These are phyloP conservation scores for Onthophagus taurus DNA, from an alignment of 1,140 invertebrate species.

Conservation along the genomic window DNA sequence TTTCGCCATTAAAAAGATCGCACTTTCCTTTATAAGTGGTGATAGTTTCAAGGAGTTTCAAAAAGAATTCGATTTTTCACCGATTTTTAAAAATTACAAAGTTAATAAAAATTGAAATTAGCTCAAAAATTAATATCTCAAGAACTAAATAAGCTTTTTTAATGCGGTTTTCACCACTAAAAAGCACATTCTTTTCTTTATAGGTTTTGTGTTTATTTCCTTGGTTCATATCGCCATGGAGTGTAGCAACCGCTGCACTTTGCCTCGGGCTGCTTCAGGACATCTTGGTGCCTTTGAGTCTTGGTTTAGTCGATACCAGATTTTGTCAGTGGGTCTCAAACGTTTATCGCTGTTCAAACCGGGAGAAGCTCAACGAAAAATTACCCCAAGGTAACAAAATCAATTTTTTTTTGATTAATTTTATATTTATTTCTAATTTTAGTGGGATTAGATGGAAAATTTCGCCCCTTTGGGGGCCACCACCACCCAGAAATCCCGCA, in stretches of 20 bases:
- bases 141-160: too few relatives aligned
- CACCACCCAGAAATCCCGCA: background rate
- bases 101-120: too few relatives aligned
- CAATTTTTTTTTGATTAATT: background rate
- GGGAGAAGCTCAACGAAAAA: slow-evolving; percentile 29
- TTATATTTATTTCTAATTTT: slow-evolving; percentile 14
- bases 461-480: slow-evolving; percentile 41
- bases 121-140: too few relatives aligned
- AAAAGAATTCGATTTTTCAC: too few relatives aligned
- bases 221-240: slow-evolving; percentile 30
- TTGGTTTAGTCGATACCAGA: slow-evolving; percentile 38
- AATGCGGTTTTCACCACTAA: too few relatives aligned
- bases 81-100: too few relatives aligned
- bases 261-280: slow-evolving; percentile 40
- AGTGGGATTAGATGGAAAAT: slow-evolving; percentile 49
- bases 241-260: slow-evolving; percentile 32
- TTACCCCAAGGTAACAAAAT: slow-evolving; percentile 29
- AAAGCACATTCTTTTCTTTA: too few relatives aligned
- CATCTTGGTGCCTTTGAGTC: slow-evolving; percentile 36
- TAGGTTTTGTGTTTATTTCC: slow-evolving; percentile 35
- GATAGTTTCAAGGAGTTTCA: too few relatives aligned
- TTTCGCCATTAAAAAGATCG: too few relatives aligned
- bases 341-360: slow-evolving; percentile 32
- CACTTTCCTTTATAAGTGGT: too few relatives aligned
- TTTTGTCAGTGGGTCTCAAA: slow-evolving; percentile 37